Evolutionary conservation across 2,113 vertebrate species (phyloP).

Genomic region (Psettodes erumei): DNA sequence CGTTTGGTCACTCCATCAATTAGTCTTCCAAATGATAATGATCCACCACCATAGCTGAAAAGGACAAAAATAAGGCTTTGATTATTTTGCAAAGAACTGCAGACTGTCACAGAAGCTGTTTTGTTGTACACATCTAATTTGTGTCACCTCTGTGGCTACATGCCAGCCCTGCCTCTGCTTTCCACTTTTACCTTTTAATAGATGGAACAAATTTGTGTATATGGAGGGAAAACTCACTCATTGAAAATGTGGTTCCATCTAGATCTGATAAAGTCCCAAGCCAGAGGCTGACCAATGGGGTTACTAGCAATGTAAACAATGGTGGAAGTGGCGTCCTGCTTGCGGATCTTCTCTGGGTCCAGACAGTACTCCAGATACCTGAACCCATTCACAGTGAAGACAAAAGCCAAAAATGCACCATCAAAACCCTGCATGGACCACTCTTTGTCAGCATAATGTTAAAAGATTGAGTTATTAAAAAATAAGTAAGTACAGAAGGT

Average conservation of each 20-base stretch:
- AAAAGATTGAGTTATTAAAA: not conserved
- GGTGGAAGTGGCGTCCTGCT: slow-evolving; percentile 83
- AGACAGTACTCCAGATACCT: slow-evolving; percentile 88
- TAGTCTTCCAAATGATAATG: slow-evolving; percentile 85
- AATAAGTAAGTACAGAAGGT: not conserved
- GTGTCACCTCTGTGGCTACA: not conserved
- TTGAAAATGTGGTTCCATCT: slow-evolving; percentile 83
- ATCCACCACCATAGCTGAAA: slow-evolving; percentile 84
- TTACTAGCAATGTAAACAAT: slow-evolving; percentile 85
- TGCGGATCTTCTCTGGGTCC: slow-evolving; percentile 84
- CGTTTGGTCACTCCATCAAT: slow-evolving; percentile 81
- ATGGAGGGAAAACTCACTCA: slow-evolving; percentile 72
- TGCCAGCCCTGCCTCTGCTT: not conserved
- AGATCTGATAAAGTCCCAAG: slow-evolving; percentile 87
- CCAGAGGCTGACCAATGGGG: slow-evolving; percentile 83
- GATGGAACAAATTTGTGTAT: not conserved
- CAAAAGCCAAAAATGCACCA: not conserved
- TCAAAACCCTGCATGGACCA: not conserved
- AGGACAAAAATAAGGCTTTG: not conserved
- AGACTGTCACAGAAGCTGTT: not conserved
- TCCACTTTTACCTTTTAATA: not conserved
- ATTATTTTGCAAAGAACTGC: not conserved
- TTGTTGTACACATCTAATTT: not conserved
- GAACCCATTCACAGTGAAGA: slow-evolving; percentile 21
- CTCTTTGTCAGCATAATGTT: not conserved